Base-by-base conservation (phyloP, 2,113 vertebrate species). In the Perognathus longimembris region DNA sequence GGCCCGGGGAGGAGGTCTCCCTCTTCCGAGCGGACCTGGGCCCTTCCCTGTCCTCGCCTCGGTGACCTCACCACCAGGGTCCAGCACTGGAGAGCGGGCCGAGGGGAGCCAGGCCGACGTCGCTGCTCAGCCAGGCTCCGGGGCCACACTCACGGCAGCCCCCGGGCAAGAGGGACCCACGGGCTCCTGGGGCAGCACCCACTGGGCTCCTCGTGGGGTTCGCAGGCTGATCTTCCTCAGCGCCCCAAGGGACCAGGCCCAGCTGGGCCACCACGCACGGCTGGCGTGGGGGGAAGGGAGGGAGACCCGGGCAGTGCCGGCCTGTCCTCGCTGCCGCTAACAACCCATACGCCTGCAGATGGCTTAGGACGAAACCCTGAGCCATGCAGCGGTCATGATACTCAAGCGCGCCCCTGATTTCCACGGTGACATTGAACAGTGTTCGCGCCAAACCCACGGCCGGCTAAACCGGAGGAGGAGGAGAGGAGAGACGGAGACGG, bases 41-140 rank as follows among this genome's bases (percentile, higher is more conserved):
- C 24, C 54, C 36, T 15, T 30, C 28, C 45, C 38, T 8, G 50
- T 42, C 78, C 42, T 14, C 3, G 15, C 34, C 30, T 14, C 32
- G 20, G 2, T 5, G 30, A 21, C 12, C 34, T 42, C 34, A 34
- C 75, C 50, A 1, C 85, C 0, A 4, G 42, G 30, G 34, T 50
- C 59, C 59, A 17, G 85, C n/a, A 18, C 2, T 6, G 7, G 26
- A 28, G 20, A 1, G 12, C 24, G 17, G 34, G 12, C 28, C 30
- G 1, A 2, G 73, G 40, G 40, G 38, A 50, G 7, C 3, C 18
- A 4, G 42, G 26, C 24, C 6, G 0, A 26, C 20, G 76, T 0
- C 2, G 12, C 82, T 6, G 0, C 28, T 38, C 4, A 0, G 74
- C 54, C 12, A 3, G 26, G 76, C 38, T 26, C 64, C 18, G 26